A percentile compares a stretch with the other conserved stretches of the same genome.
Conservation (phyloP, 2,113 vertebrate species). For the Setophaga kirtlandii region DNA sequence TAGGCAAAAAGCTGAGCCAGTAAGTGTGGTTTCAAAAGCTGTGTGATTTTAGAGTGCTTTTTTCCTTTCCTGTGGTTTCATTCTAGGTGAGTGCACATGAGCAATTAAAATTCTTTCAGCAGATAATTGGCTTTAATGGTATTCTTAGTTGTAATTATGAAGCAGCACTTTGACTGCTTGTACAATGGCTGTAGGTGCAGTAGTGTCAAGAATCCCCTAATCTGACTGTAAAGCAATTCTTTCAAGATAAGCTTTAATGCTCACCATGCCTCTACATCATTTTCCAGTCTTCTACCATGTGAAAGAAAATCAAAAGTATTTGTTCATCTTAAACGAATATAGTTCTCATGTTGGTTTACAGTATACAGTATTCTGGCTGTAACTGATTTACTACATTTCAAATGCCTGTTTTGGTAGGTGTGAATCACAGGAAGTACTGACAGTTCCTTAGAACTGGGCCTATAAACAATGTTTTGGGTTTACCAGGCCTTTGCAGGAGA, state of each 20-base stretch:
- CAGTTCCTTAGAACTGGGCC: neutral
- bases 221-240: slow-evolving; percentile 53
- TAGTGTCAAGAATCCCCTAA: slow-evolving; percentile 56
- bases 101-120: slow-evolving; percentile 43
- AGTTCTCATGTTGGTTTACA: neutral
- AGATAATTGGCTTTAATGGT: slow-evolving; percentile 56
- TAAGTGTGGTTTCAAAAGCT: neutral
- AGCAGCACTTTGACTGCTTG: slow-evolving; percentile 48
- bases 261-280: slow-evolving; percentile 26
- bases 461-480: neutral
- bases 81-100: slow-evolving; percentile 36
- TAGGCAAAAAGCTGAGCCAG: neutral
- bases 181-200: slow-evolving; percentile 49
- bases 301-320: slow-evolving; percentile 43
- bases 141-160: slow-evolving; percentile 55
- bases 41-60: neutral
- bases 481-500: neutral
- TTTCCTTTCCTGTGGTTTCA: slow-evolving; percentile 31
- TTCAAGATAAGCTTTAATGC: slow-evolving; percentile 51
- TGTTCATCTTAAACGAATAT: slow-evolving; percentile 2
- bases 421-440: neutral
- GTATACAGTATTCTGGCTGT: neutral
- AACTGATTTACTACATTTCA: neutral
- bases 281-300: slow-evolving; percentile 12
- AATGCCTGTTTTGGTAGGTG: neutral